Conservation (phyloP, 2,888 invertebrate genomes). For the Chymomyza fuscimana region DNA sequence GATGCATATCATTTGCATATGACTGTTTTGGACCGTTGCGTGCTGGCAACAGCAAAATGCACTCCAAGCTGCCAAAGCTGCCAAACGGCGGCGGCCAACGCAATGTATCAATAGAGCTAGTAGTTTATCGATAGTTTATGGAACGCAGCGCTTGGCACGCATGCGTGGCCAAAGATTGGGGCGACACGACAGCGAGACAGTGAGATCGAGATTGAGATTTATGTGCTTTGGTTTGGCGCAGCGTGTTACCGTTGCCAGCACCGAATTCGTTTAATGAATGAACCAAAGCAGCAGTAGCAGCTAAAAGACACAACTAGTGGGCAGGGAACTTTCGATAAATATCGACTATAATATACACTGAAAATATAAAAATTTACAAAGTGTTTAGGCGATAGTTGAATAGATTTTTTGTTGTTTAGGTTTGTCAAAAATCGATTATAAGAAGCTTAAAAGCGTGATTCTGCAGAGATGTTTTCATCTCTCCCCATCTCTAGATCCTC, state of each 20-base stretch:
- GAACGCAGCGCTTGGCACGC: not conserved
- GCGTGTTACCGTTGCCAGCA: constrained; percentile 14
- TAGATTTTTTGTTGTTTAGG: too few relatives aligned
- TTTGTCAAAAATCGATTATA: too few relatives aligned
- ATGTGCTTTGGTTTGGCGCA: constrained; percentile 34
- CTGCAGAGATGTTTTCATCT: too few relatives aligned
- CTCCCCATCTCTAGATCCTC: too few relatives aligned
- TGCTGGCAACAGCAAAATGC: constrained; percentile 47
- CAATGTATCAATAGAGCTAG: not conserved
- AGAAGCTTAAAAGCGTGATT: too few relatives aligned
- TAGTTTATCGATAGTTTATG: not conserved
- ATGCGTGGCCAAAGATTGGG: not conserved
- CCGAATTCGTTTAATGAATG: constrained; percentile 57
- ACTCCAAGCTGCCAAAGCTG: constrained; percentile 29
- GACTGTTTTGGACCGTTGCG: constrained; percentile 3
- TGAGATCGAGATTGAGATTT: constrained; percentile 45
- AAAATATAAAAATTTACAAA: too few relatives aligned
- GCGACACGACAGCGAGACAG: constrained; percentile 24
- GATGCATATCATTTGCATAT: constrained; percentile 14
- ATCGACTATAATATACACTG: too few relatives aligned
- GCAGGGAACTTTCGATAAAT: too few relatives aligned
- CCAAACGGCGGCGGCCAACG: not conserved
- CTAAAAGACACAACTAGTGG: constrained; percentile 8
- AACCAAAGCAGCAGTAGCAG: constrained; percentile 37
- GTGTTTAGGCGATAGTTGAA: too few relatives aligned